A percentile compares a stretch with the other conserved stretches of the same genome.
These are phyloP conservation scores for Leptopilina clavipes DNA, from an alignment of 1,140 invertebrate genomes.

Conservation along the genomic window DNA sequence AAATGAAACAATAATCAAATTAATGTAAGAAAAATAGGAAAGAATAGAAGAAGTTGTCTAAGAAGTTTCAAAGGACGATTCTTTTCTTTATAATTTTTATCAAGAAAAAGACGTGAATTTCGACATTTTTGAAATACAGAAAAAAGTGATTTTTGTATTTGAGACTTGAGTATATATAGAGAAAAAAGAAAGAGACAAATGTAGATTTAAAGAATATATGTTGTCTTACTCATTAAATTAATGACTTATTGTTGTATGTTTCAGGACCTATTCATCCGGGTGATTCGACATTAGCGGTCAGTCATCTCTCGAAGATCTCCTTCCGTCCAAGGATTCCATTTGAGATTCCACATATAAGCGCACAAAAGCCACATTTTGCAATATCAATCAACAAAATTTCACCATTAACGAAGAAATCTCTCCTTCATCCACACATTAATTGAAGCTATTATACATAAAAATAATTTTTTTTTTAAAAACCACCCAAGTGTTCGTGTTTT, in stretches of 20 bases:
- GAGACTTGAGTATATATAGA: no score
- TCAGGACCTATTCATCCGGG: conserved; percentile 44
- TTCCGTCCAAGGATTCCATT: conserved; percentile 66
- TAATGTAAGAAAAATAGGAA: no score
- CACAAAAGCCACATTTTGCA: conserved; percentile 20
- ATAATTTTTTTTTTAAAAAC: conserved; percentile 6
- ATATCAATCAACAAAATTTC: background rate
- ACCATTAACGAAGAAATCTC: background rate
- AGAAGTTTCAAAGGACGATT: no score
- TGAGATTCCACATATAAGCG: conserved; percentile 37
- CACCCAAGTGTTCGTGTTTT: conserved; percentile 30
- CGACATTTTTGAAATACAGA: no score
- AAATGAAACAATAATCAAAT: no score
- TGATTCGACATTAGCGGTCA: conserved; percentile 33
- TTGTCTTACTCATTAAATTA: conserved; percentile 9
- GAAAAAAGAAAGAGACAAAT: no score
- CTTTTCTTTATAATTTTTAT: no score
- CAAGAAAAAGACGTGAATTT: no score
- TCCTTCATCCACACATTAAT: background rate
- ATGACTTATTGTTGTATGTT: conserved; percentile 37
- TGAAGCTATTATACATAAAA: no score
- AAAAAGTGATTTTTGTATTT: no score
- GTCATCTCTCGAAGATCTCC: conserved; percentile 57
- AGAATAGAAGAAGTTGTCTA: no score
- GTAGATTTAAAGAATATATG: background rate